These are phyloP conservation scores for Pherbina coryleti DNA, from an alignment of 2,888 invertebrate genomes.

Conservation along the genomic window DNA sequence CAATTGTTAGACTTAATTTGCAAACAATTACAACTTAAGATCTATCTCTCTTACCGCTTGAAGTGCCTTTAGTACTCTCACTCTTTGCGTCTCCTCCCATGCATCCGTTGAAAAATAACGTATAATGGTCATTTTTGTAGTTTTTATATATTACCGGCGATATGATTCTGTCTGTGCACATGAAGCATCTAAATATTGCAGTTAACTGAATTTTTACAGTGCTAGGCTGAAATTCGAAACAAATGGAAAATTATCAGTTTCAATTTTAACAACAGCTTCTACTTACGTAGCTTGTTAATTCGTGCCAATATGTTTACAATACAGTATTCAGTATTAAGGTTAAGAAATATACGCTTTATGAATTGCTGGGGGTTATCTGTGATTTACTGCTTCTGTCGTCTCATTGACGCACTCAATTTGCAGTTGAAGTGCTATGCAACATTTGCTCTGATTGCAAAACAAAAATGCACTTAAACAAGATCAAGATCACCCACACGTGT, in stretches of 20 bases:
- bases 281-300: background rate
- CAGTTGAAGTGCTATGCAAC: background rate
- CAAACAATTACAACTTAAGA: background rate
- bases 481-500: background rate
- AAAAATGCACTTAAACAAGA: background rate
- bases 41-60: slow-evolving; percentile 63
- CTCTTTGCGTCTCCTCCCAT: slow-evolving; percentile 71
- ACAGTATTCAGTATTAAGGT: background rate
- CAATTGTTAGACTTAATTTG: background rate
- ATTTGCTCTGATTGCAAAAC: background rate
- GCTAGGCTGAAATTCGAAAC: too few species aligned
- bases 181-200: too few species aligned
- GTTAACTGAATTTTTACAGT: too few species aligned
- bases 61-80: slow-evolving; percentile 73
- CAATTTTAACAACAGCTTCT: background rate
- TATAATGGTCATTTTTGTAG: slow-evolving; percentile 6
- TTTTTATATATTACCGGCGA: background rate
- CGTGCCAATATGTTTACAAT: background rate
- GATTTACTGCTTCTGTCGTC: background rate
- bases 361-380: slow-evolving; percentile 7
- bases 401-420: background rate
- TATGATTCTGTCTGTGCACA: too few species aligned
- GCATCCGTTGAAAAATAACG: slow-evolving; percentile 51
- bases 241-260: background rate
- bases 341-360: background rate